Evolutionary conservation across 35 echinoderm and acorn worm genomes (phyloP), one percentile per base, ranked within the genome.

Genomic region (Amphiura filiformis): DNA sequence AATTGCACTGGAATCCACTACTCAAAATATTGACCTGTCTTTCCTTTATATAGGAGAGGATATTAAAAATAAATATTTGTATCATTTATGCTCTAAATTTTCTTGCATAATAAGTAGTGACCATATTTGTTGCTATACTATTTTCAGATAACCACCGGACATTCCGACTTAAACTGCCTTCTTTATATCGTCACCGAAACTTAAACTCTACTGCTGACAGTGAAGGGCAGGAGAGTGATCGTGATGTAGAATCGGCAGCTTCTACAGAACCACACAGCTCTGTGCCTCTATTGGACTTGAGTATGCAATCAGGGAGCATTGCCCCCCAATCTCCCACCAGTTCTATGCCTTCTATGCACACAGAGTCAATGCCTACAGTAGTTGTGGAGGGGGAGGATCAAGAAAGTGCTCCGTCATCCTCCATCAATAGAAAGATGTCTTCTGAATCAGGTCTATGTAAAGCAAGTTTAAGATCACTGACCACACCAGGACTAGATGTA

Each of bases 91-190:
- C n/a, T n/a, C n/a, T n/a, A n/a, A n/a, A n/a, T n/a, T n/a, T n/a
- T n/a, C n/a, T n/a, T n/a, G n/a, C n/a, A n/a, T n/a, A n/a, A n/a
- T n/a, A n/a, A n/a, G n/a, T n/a, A n/a, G n/a, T n/a, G n/a, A n/a
- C n/a, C n/a, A n/a, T n/a, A n/a, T n/a, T n/a, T n/a, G n/a, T n/a
- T n/a, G n/a, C n/a, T n/a, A n/a, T n/a, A n/a, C n/a, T 36, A 22
- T 79, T 87, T 77, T 0, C 93, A 99, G 96, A 94, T 82, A 99
- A 99, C 85, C 96, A 99, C 89, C 84, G 90, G 36, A 99, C 96
- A 78, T 99, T 99, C 87, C 78, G 96, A 57, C 86, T 99, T 36
- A 84, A 86, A 35, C 76, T 99, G 83, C 96, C 96, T 44, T 93
- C 92, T 30, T 90, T 97, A 36, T 97, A 93, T 76, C 88, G 86